A percentile compares a stretch with the other conserved stretches of the same genome.
Evolutionary conservation across 2,888 invertebrate genomes (phyloP).

Genomic region (Odontocolon sp.): DNA sequence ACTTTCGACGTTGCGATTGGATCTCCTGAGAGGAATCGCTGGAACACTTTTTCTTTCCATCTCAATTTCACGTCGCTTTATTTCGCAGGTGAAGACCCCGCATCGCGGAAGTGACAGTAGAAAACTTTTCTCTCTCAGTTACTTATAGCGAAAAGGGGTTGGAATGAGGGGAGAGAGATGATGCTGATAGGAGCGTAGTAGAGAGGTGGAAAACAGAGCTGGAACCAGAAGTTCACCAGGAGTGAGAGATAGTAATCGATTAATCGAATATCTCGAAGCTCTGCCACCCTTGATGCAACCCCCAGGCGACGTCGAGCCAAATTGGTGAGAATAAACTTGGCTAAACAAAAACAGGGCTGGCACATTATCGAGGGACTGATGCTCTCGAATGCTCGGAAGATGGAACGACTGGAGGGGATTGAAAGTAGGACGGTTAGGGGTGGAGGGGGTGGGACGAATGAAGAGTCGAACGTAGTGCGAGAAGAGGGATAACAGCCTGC

Average conservation of each 20-base stretch:
- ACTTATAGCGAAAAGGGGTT: too few relatives aligned
- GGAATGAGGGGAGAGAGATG: too few relatives aligned
- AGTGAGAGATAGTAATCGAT: conserved; percentile 38
- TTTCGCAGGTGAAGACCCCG: conserved; percentile 13
- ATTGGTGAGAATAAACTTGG: conserved; percentile 45
- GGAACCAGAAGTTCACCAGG: neutral
- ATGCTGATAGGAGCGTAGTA: conserved; percentile 16
- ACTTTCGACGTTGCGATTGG: neutral
- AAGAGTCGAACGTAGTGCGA: conserved; percentile 1
- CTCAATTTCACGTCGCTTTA: neutral
- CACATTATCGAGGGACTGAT: conserved; percentile 39
- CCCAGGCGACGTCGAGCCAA: conserved; percentile 23
- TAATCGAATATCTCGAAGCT: conserved; percentile 43
- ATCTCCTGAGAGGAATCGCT: conserved; percentile 35
- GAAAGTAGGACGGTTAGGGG: neutral
- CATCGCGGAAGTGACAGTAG: conserved; percentile 8
- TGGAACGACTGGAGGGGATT: neutral
- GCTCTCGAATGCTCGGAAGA: conserved; percentile 20
- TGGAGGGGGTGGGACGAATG: neutral
- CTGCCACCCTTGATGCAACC: neutral
- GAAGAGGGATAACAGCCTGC: conserved; percentile 44
- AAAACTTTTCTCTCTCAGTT: conserved; percentile 32
- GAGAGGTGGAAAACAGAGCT: neutral
- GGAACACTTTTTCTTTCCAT: neutral
- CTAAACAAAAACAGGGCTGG: conserved; percentile 41